A percentile compares a stretch with the other conserved stretches of the same genome.
Conservation (phyloP, 2,797 vertebrate species). For the Xerus rutilus region DNA sequence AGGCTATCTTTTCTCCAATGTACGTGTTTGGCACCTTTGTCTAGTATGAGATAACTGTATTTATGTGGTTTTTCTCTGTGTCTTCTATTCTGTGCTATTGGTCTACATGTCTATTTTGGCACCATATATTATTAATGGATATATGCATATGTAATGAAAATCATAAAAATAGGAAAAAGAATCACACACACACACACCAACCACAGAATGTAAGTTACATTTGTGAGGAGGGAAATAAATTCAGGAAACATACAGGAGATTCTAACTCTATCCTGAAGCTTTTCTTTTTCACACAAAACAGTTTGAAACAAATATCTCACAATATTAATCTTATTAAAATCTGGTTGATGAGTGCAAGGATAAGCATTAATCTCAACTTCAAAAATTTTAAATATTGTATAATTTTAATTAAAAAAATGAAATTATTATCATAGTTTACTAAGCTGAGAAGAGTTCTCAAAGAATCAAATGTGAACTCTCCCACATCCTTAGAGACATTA, state of each 20-base stretch:
- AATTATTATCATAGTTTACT: neutral
- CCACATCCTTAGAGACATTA: neutral
- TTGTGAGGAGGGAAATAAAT: neutral
- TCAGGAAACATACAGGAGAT: neutral
- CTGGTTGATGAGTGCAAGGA: neutral
- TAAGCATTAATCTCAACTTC: neutral
- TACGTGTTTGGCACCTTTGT: no score
- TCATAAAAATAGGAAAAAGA: neutral
- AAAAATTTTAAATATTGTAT: conserved; percentile 26
- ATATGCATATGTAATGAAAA: neutral
- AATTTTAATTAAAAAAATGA: conserved; percentile 34
- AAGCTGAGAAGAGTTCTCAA: neutral
- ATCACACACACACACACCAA: neutral
- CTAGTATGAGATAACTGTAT: no score
- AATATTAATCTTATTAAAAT: conserved; percentile 54
- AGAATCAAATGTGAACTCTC: neutral
- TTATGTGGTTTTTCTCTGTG: no score
- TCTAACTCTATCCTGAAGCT: neutral
- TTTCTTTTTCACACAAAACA: conserved; percentile 39
- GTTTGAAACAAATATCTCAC: conserved; percentile 13
- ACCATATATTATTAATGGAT: neutral
- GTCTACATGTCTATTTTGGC: no score
- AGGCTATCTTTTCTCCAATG: no score
- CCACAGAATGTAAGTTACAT: neutral
- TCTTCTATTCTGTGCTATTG: no score